Evolutionary conservation across 2,888 invertebrate genomes (phyloP).

Genomic region (Lordiphosa fenestrarum): DNA sequence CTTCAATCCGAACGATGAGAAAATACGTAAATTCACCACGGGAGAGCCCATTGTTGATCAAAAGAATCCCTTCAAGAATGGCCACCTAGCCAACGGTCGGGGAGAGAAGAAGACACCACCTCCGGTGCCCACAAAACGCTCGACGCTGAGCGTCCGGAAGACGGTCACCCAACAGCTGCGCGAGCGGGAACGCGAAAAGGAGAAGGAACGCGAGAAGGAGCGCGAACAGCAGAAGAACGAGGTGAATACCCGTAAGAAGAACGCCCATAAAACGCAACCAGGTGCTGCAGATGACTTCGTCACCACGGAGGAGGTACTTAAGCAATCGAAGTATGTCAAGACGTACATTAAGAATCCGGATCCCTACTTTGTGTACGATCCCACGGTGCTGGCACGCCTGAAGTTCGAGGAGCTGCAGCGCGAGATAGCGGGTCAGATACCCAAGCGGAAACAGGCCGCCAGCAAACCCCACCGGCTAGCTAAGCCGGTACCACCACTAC

Average conservation of each 20-base stretch:
- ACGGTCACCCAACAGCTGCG: conserved; percentile 66
- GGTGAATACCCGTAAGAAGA: conserved; percentile 41
- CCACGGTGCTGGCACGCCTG: conserved; percentile 76
- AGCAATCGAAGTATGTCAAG: conserved; percentile 80
- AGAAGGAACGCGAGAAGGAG: conserved; percentile 50
- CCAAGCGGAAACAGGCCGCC: conserved; percentile 23
- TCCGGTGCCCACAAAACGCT: conserved; percentile 74
- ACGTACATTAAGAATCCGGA: conserved; percentile 81
- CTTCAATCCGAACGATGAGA: conserved; percentile 78
- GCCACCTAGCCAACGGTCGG: conserved; percentile 21
- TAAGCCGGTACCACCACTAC: conserved; percentile 3
- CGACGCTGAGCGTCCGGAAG: conserved; percentile 71
- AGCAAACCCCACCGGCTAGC: conserved; percentile 9
- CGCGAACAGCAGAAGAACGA: conserved; percentile 47
- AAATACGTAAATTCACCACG: conserved; percentile 77
- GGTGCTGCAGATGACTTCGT: conserved; percentile 69
- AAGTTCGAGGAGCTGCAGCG: conserved; percentile 77
- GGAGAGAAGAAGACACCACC: conserved; percentile 65
- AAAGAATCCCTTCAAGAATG: conserved; percentile 78
- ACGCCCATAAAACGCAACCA: conserved; percentile 2
- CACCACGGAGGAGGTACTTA: conserved; percentile 80
- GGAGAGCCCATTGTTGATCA: conserved; percentile 80
- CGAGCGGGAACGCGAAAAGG: conserved; percentile 68
- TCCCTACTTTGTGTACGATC: conserved; percentile 79
- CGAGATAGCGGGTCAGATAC: conserved; percentile 48